Percentiles rank a stretch among this genome's conserved stretches.
These are phyloP conservation scores for Acrobasis consociella DNA, from an alignment of 2,888 invertebrate species.

Conservation along the genomic window DNA sequence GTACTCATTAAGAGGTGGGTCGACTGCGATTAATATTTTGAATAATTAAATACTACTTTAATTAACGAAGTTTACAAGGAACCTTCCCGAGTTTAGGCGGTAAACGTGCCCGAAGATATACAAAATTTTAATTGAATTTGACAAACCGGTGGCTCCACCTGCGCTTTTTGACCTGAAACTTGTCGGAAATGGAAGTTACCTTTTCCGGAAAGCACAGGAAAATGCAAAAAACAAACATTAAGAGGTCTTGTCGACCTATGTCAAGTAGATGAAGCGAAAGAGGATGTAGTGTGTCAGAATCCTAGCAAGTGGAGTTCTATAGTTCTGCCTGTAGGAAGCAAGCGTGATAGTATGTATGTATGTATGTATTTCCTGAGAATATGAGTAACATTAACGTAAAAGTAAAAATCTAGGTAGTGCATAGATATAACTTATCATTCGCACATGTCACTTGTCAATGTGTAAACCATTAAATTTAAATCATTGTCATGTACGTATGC, in stretches of 20 bases:
- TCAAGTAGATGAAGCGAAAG: too few species aligned
- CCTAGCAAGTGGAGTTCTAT: too few species aligned
- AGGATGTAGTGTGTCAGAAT: too few species aligned
- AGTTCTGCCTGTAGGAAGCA: too few species aligned
- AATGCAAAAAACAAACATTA: background rate
- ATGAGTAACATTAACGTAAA: too few species aligned
- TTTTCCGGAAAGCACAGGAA: background rate
- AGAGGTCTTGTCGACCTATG: background rate
- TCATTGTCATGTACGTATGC: too few species aligned
- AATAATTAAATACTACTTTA: conserved; percentile 27
- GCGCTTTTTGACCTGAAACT: background rate
- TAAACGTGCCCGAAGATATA: conserved; percentile 7
- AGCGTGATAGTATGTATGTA: too few species aligned
- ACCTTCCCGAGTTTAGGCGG: conserved; percentile 12
- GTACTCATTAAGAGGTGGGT: conserved; percentile 4
- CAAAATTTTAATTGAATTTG: conserved; percentile 21
- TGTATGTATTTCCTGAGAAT: background rate
- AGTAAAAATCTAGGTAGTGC: too few species aligned
- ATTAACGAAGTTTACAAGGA: conserved; percentile 27
- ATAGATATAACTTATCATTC: too few species aligned
- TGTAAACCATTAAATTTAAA: too few species aligned
- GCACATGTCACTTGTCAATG: too few species aligned
- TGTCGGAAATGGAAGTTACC: background rate
- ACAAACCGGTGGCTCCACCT: conserved; percentile 5
- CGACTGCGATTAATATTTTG: conserved; percentile 7